Conservation (phyloP, 2,888 invertebrate genomes). For the Drosophila percnosoma region DNA sequence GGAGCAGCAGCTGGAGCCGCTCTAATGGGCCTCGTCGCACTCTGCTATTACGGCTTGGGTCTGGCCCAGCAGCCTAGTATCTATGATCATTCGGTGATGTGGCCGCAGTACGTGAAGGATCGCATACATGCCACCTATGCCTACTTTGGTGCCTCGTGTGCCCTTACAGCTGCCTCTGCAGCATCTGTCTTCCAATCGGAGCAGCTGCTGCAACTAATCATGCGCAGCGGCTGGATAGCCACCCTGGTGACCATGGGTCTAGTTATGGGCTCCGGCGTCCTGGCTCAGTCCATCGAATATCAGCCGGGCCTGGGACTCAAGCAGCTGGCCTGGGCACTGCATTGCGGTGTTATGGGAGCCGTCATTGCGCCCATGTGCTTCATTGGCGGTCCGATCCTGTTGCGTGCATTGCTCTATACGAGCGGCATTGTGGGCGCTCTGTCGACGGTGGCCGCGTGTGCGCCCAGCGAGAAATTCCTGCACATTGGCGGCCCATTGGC, state of each 20-base stretch:
- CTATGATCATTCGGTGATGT: constrained; percentile 93
- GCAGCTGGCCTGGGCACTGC: constrained; percentile 93
- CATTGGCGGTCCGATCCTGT: constrained; percentile 95
- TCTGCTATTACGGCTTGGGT: constrained; percentile 98
- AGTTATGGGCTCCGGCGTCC: constrained; percentile 95
- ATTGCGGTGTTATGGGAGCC: constrained; percentile 94
- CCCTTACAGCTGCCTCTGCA: constrained; percentile 93
- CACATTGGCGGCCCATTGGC: constrained; percentile 98
- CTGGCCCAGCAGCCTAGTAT: constrained; percentile 91
- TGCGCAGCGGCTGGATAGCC: constrained; percentile 92
- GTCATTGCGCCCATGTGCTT: constrained; percentile 96
- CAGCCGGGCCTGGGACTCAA: constrained; percentile 91
- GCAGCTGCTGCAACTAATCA: constrained; percentile 91
- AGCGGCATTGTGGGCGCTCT: constrained; percentile 97
- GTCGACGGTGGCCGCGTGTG: constrained; percentile 96
- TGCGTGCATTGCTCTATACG: constrained; percentile 96
- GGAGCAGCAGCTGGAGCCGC: constrained; percentile 96
- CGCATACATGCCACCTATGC: constrained; percentile 95
- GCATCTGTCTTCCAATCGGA: constrained; percentile 93
- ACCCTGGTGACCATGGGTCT: constrained; percentile 92
- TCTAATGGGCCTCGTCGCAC: constrained; percentile 93
- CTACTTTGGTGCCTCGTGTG: constrained; percentile 96
- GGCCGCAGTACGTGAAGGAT: constrained; percentile 97
- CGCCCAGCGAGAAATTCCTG: constrained; percentile 98
- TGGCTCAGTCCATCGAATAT: constrained; percentile 93